Base-by-base conservation (phyloP, 2,888 invertebrate genomes). In the Mesodorylaimus sp. region DNA sequence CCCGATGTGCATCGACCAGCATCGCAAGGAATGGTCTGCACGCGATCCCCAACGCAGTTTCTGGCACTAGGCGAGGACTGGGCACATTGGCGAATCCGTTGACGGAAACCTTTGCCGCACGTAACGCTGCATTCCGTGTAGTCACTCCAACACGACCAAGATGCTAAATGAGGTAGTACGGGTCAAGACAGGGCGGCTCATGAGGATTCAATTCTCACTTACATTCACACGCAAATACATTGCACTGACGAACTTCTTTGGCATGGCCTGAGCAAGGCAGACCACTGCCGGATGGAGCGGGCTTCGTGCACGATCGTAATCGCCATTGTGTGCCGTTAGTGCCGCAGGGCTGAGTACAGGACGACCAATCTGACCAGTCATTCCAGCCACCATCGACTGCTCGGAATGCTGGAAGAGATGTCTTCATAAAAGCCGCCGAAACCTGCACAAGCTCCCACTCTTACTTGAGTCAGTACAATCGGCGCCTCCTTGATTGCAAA, bases 81-180 rank as follows among this genome's bases (percentile, higher is more conserved):
- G 3, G 29, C 23, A 28, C 51, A 51, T 16, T 50, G 24, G 3
- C 51, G n/a, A 13, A 50, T 48, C 3, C 51, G 41, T 16, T 51
- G 51, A 7, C 38, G 26, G 16, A 39, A 42, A 27, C 51, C 51
- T 13, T 25, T 16, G 28, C 51, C 47, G 23, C 51, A 51, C 16
- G 43, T 26, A 19, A 44, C 51, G 24, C 44, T 44, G 44, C 52
- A 52, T 7, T 19, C 26, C 19, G 27, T 39, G 28, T 10, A 37
- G n/a, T 32, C 52, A 10, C 51, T 45, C 52, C 52, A 52, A 38
- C 52, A 52, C 2, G 48, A 46, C 52, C 52, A 52, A 3, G 29
- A 7, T n/a, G 32, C 52, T 50, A 36, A 24, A 47, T 21, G 3
- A n/a, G 7, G 10, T 10, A 3, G 5, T 16, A 13, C 10, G 25